Base-by-base conservation (phyloP, 2,797 vertebrate genomes). In the Chelmon rostratus region DNA sequence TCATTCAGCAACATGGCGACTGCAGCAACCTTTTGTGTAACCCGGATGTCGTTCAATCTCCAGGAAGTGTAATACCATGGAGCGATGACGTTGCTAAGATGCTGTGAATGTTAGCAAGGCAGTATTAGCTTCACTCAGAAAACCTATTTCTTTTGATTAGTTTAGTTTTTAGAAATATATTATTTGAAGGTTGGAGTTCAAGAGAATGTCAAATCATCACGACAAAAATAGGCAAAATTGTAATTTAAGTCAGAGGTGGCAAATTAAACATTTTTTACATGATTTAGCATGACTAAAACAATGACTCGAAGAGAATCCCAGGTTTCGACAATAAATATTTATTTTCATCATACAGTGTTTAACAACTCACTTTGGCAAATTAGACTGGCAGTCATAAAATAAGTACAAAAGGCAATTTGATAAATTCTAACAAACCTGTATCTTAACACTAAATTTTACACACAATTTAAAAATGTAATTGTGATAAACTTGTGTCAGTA, bases 1-100 rank as follows among this genome's bases (percentile, higher is more conserved):
- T 93, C 91, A 93, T 93, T 94, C 90, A 85, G 88, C 92, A 95
- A 95, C 94, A 96, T 95, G 93, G 93, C 94, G 92, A 74, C 91
- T 84, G 82, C 68, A 40, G 77, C 81, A 76, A 91, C 93, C 91
- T 91, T 79, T 86, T 12, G 64, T 11, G 38, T 91, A 38, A 94
- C 92, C 94, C 95, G 96, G 96, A 95, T 85, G 85, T 90, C 46
- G 58, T 88, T 76, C 73, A 5, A 3, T 53, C 10, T 75, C 19
- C 31, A 68, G 85, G 89, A 91, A 86, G 56, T 9, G 3, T 18
- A 25, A 18, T 31, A 31, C 28, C 28, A 31, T 4, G 28, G 28
- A 3, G 28, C 47, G 7, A 78, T 67, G 61, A 79, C 42, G 65
- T 74, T 42, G 4, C 6, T 49, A 21, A 50, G 4, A 2, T 3